Conservation (phyloP, 2,113 vertebrate species). For the Globicephala melas region DNA sequence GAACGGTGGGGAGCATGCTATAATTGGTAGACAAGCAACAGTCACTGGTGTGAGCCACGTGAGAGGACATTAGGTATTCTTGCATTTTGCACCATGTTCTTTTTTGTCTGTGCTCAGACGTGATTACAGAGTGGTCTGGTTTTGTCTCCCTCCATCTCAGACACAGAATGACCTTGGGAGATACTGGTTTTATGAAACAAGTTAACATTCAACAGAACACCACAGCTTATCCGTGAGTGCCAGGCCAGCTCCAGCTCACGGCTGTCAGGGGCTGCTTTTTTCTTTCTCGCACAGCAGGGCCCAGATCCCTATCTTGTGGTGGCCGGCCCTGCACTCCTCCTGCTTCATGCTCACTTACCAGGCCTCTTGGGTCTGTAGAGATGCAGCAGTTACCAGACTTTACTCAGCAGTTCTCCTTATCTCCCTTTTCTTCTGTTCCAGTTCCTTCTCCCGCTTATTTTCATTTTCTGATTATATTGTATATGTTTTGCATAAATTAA, state of each 20-base stretch:
- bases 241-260: background rate
- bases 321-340: background rate
- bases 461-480: background rate
- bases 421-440: background rate
- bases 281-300: background rate
- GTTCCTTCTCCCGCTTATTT: background rate
- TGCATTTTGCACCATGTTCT: background rate
- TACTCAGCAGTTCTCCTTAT: background rate
- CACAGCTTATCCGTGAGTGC: no score
- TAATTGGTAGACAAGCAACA: background rate
- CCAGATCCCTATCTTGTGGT: background rate
- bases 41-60: background rate
- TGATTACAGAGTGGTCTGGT: background rate
- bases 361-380: rapidly evolving
- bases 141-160: background rate
- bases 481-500: background rate
- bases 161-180: background rate
- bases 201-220: background rate
- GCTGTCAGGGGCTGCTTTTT: background rate
- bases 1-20: background rate
- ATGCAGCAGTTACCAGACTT: background rate
- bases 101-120: background rate
- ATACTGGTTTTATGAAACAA: background rate
- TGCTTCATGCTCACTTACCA: background rate
- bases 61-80: background rate